Conservation (phyloP, 1,140 invertebrate genomes). For the Drosophila seguyi region DNA sequence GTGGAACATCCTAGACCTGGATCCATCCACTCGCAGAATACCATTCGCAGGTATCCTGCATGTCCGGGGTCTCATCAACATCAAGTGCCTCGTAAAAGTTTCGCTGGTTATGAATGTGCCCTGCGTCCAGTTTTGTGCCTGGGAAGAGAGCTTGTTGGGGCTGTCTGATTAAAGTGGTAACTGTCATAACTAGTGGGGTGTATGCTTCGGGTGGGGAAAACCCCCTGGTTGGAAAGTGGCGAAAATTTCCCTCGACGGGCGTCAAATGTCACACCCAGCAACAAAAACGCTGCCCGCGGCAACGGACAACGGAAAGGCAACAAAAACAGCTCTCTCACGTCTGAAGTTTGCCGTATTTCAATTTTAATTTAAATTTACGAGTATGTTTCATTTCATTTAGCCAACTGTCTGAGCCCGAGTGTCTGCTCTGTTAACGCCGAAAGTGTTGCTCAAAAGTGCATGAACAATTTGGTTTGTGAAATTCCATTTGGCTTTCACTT, state of each 20-base stretch:
- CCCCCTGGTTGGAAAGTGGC: slow-evolving; percentile 3
- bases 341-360: slow-evolving; percentile 58
- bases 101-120: slow-evolving; percentile 19
- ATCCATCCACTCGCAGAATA: neutral
- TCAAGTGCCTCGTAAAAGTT: slow-evolving; percentile 65
- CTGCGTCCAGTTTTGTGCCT: neutral
- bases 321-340: slow-evolving; percentile 29
- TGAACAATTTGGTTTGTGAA: slow-evolving; percentile 80
- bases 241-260: slow-evolving; percentile 34
- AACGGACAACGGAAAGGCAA: slow-evolving; percentile 26
- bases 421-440: slow-evolving; percentile 56
- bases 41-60: slow-evolving; percentile 20
- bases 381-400: slow-evolving; percentile 68
- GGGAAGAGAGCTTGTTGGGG: neutral
- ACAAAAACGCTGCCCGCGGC: slow-evolving; percentile 52
- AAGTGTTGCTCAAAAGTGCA: slow-evolving; percentile 79
- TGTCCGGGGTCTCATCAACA: slow-evolving; percentile 45
- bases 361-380: slow-evolving; percentile 64
- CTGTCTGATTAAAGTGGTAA: slow-evolving; percentile 61
- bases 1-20: slow-evolving; percentile 44
- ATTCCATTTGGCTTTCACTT: slow-evolving; percentile 75
- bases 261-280: slow-evolving; percentile 62
- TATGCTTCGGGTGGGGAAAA: neutral
- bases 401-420: slow-evolving; percentile 37
- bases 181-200: slow-evolving; percentile 45